A percentile compares a stretch with the other conserved stretches of the same genome.
Evolutionary conservation across 1,140 invertebrate genomes (phyloP).

Genomic region (Papilio polyxenes): DNA sequence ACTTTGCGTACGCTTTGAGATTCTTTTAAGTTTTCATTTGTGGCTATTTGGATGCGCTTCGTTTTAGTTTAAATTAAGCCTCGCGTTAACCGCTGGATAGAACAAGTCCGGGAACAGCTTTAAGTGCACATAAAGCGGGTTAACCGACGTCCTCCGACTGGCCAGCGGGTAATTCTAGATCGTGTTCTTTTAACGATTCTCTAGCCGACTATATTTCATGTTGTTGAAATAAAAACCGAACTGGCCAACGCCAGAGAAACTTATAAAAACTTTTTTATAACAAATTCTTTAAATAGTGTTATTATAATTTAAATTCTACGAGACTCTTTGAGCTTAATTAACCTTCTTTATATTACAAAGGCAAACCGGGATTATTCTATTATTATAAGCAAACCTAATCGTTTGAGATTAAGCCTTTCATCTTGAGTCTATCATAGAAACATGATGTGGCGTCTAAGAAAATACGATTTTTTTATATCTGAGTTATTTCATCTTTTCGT

Average conservation of each 20-base stretch:
- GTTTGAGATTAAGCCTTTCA: conserved; percentile 32
- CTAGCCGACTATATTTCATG: conserved; percentile 63
- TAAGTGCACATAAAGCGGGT: conserved; percentile 73
- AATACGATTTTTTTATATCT: conserved; percentile 42
- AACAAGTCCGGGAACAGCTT: conserved; percentile 68
- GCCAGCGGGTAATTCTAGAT: conserved; percentile 65
- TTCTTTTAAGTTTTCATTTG: conserved; percentile 55
- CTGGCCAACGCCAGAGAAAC: conserved; percentile 33
- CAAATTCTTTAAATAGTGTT: not conserved
- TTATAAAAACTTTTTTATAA: conserved; percentile 35
- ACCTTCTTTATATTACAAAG: not conserved
- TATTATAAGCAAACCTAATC: conserved; percentile 22
- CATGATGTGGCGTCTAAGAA: conserved; percentile 37
- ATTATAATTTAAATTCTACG: not conserved
- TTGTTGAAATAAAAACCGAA: conserved; percentile 59
- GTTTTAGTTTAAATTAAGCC: conserved; percentile 69
- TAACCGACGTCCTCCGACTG: conserved; percentile 59
- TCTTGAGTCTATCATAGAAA: conserved; percentile 35
- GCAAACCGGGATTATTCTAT: conserved; percentile 5
- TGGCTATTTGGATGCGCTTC: conserved; percentile 52
- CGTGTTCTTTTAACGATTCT: conserved; percentile 70
- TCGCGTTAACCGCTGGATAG: conserved; percentile 67
- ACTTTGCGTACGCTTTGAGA: conserved; percentile 42
- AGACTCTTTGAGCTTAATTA: not conserved
- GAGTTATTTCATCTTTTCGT: conserved; percentile 45